These are phyloP conservation scores for Sipunculus nudus DNA, from an alignment of 2,888 invertebrate genomes.

Conservation along the genomic window DNA sequence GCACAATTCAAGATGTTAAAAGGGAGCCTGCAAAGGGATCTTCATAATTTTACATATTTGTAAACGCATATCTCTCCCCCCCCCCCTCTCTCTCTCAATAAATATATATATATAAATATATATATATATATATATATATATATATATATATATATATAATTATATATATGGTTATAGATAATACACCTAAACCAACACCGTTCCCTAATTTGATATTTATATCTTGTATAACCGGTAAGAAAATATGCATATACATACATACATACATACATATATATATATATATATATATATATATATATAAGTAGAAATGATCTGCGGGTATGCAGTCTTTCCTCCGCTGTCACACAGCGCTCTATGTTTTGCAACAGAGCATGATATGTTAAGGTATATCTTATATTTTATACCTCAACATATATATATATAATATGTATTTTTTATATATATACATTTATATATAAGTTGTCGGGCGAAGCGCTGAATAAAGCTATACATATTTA, in stretches of 20 bases:
- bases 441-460: slow-evolving; percentile 3
- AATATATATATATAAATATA: too few species aligned
- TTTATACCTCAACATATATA: neutral
- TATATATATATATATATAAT: slow-evolving; percentile 3
- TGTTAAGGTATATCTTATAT: neutral
- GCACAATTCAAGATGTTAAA: too few species aligned
- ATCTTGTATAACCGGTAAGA: too few species aligned
- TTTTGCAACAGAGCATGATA: neutral
- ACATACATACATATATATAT: slow-evolving; percentile 11
- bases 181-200: too few species aligned
- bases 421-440: slow-evolving; percentile 2
- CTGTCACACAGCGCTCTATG: neutral
- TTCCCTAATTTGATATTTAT: too few species aligned
- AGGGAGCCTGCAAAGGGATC: too few species aligned
- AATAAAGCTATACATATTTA: neutral
- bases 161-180: neutral
- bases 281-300: slow-evolving; percentile 13
- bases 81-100: too few species aligned
- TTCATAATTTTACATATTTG: too few species aligned
- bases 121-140: too few species aligned
- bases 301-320: neutral
- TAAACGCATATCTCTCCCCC: too few species aligned
- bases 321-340: neutral
- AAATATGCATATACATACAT: slow-evolving; percentile 8
- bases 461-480: neutral